These are phyloP conservation scores for Lasioglossum oenotherae DNA, from an alignment of 2,888 invertebrate species.

Conservation along the genomic window DNA sequence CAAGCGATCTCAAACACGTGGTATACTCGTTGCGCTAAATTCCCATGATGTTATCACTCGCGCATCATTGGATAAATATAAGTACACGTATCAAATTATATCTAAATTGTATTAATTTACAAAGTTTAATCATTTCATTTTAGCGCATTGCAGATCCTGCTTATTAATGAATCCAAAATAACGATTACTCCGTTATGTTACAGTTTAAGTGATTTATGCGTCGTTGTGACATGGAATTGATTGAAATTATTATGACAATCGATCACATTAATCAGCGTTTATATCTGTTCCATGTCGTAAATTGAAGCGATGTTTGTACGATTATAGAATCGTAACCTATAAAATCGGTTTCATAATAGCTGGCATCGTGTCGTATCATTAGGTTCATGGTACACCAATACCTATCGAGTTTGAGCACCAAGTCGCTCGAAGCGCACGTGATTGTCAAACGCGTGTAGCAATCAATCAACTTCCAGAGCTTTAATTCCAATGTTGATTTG, in stretches of 20 bases:
- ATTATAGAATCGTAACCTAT: background rate
- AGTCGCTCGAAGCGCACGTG: background rate
- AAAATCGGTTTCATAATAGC: background rate
- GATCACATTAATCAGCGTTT: background rate
- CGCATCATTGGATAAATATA: background rate
- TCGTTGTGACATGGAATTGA: background rate
- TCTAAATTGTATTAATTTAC: background rate
- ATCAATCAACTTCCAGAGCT: constrained; percentile 6
- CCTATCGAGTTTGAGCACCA: background rate
- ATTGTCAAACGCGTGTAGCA: background rate
- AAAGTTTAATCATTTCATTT: background rate
- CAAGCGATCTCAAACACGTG: background rate
- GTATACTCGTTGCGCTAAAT: background rate
- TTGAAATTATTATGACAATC: background rate
- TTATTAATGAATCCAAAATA: background rate
- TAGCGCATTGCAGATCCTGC: background rate
- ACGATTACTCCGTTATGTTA: background rate
- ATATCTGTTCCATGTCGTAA: background rate
- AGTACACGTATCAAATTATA: background rate
- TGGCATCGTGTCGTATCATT: background rate
- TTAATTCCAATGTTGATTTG: constrained; percentile 11
- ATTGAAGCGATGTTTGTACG: background rate
- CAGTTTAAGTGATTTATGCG: background rate
- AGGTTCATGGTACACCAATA: background rate
- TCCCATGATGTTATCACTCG: background rate